Base-by-base conservation (phyloP, 2,888 invertebrate genomes). In the Hypomecis punctinalis region DNA sequence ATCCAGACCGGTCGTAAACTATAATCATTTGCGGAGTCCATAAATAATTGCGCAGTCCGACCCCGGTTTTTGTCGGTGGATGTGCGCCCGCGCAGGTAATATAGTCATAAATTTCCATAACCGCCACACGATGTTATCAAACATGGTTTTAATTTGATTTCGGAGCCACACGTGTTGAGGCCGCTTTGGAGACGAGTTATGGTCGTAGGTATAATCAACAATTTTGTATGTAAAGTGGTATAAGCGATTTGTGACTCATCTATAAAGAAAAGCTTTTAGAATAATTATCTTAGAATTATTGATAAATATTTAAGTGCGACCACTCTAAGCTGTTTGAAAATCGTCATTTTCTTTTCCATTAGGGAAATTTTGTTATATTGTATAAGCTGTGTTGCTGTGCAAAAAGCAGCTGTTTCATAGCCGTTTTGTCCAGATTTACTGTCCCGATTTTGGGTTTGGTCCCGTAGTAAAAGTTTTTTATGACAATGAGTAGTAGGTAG, bases 71-170 rank as follows among this genome's bases (percentile, higher is more conserved):
- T 89, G 88, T 89, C 86, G 86, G 87, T 73, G 78, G 80, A 79
- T 49, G 64, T 90, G 92, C 91, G 90, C 88, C 81, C 77, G 90
- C 89, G 90, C 92, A 92, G 91, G 92, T 93, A 93, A 93, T 93
- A 93, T 92, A 93, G 93, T 92, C 93, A 93, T 92, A 93, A 93
- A 93, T 93, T 92, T 91, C 90, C 91, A 92, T 93, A 93, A 92
- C 92, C 90, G 91, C 91, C 92, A 91, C 88, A 91, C 91, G 93
- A 93, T 93, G 90, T 92, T 93, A 93, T 93, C 92, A 91, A 91
- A 91, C 90, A 91, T 90, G 91, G 91, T 91, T 93, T 93, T 92
- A 93, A 93, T 93, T 93, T 92, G 93, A 92, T 93, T 92, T 90
- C 76, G 87, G 89, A 90, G 78, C 92, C 92, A 90, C 92, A 92